phyloP scores from a whole-genome alignment of 2,888 invertebrate genomes.

The Eristalis pertinax region DNA sequence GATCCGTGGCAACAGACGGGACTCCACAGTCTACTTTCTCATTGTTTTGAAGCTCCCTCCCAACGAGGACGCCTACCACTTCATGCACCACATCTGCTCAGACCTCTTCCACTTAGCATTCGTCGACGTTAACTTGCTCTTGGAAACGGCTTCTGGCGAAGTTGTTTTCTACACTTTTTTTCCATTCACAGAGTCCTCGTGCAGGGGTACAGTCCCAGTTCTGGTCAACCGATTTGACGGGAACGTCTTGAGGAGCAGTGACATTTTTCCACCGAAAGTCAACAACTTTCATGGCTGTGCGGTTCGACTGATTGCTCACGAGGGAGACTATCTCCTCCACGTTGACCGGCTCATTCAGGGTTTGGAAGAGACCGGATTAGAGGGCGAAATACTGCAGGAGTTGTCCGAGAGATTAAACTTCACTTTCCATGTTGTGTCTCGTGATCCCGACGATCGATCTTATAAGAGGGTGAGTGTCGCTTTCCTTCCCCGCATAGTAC shows the following conservation, averaged over 20 bases:
- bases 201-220: conserved; percentile 13
- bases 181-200: conserved; percentile 4
- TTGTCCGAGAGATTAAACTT: conserved; percentile 2
- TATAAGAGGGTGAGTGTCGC: conserved; percentile 17
- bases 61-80: neutral
- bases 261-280: neutral
- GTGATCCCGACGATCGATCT: neutral
- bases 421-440: neutral
- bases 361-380: neutral
- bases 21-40: conserved; percentile 1
- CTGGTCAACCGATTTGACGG: neutral
- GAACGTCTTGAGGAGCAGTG: neutral
- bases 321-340: neutral
- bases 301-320: neutral
- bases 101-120: neutral
- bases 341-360: neutral
- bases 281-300: conserved; percentile 23
- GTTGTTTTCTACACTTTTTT: conserved; percentile 3
- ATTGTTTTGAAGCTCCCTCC: neutral
- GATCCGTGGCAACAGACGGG: neutral
- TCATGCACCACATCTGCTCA: conserved; percentile 3
- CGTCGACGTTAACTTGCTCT: conserved; percentile 4
- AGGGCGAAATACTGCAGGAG: conserved; percentile 5
- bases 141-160: neutral
- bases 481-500: neutral